Conservation (phyloP, 2,888 invertebrate species). For the Melanotus villosus region DNA sequence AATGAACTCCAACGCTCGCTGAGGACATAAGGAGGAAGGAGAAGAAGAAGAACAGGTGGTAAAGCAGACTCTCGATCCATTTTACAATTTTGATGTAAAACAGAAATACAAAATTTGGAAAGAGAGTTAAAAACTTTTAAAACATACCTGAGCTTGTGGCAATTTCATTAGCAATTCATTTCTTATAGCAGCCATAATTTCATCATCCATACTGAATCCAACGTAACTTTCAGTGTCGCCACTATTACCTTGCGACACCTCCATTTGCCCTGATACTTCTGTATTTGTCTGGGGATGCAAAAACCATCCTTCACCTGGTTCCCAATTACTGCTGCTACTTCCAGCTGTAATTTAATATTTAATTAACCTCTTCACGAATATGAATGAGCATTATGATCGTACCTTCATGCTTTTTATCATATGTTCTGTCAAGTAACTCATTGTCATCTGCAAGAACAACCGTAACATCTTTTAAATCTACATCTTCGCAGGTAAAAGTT, state of each 20-base stretch:
- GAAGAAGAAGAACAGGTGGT: too few species aligned
- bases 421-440: slow-evolving; percentile 8
- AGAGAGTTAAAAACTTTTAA: too few species aligned
- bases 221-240: slow-evolving; percentile 67
- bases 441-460: background rate
- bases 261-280: slow-evolving; percentile 61
- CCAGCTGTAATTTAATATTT: background rate
- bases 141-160: slow-evolving; percentile 77
- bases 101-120: too few species aligned
- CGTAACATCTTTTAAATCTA: background rate
- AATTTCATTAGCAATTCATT: slow-evolving; percentile 80
- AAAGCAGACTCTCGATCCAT: too few species aligned
- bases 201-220: slow-evolving; percentile 77
- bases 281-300: slow-evolving; percentile 65
- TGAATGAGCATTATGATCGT: background rate
- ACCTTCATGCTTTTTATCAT: slow-evolving; percentile 6
- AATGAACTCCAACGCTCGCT: too few species aligned
- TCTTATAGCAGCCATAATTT: slow-evolving; percentile 79
- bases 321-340: slow-evolving; percentile 51
- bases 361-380: background rate
- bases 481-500: background rate
- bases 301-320: slow-evolving; percentile 66
- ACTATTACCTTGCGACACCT: slow-evolving; percentile 50
- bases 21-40: too few species aligned
- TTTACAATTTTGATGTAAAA: too few species aligned